These are phyloP conservation scores for Epizoanthus ramosus DNA, from an alignment of 92 coral and sea anemone genomes.

Conservation along the genomic window DNA sequence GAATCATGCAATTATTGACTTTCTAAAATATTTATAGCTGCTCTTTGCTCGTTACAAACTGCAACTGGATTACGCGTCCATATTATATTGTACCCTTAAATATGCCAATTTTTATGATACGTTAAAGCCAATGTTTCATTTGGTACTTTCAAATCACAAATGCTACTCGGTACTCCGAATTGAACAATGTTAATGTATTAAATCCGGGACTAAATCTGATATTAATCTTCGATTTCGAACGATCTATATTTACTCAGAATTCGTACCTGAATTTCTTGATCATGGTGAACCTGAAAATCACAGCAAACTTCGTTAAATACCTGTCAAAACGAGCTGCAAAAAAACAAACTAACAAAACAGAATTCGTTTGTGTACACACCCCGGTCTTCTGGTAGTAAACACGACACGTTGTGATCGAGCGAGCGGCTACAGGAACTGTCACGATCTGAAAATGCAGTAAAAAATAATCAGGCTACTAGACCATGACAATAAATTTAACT, in stretches of 20 bases:
- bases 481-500: not conserved
- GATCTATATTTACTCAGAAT: not conserved
- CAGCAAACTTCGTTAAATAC: not conserved
- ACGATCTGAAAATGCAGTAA: not conserved
- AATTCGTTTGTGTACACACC: not conserved
- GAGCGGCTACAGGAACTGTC: not conserved
- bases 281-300: constrained; percentile 12
- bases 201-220: no score
- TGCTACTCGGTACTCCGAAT: no score
- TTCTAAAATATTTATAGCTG: no score
- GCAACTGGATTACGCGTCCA: no score
- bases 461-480: not conserved
- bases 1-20: no score
- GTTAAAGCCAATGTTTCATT: no score
- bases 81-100: no score
- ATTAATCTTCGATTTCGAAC: not conserved
- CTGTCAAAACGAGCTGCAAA: not conserved
- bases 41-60: no score
- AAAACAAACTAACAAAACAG: not conserved
- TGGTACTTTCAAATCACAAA: no score
- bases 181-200: no score
- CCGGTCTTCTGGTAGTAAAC: constrained; percentile 28
- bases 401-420: constrained; percentile 39
- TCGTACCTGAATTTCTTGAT: constrained; percentile 37
- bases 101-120: no score